Evolutionary conservation across 2,113 vertebrate genomes (phyloP).

Genomic region (Rutilus rutilus): DNA sequence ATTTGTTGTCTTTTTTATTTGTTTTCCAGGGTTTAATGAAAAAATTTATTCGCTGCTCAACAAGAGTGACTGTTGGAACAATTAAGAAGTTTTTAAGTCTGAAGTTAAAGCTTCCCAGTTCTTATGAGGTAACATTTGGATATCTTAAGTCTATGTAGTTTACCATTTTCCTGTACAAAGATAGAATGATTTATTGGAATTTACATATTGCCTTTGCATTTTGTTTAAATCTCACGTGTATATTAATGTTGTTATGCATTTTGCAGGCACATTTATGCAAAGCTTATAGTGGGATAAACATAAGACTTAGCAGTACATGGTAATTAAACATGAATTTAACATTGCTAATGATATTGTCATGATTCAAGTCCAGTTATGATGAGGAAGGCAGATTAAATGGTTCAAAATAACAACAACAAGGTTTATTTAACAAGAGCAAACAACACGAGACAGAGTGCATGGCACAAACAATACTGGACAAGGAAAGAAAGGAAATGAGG

Average conservation of each 20-base stretch:
- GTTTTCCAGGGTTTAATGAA: constrained; percentile 93
- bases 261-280: not conserved
- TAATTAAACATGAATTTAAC: not conserved
- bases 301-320: not conserved
- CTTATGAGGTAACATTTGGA: constrained; percentile 87
- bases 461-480: too few species aligned
- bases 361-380: too few species aligned
- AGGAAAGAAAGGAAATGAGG: too few species aligned
- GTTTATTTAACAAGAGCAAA: too few species aligned
- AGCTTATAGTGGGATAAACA: not conserved
- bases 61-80: constrained; percentile 96
- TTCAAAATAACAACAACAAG: too few species aligned
- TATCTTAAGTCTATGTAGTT: not conserved
- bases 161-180: not conserved
- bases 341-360: too few species aligned
- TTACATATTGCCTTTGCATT: not conserved
- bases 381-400: too few species aligned
- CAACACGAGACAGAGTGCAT: too few species aligned
- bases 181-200: not conserved
- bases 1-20: constrained; percentile 1
- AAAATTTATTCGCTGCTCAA: constrained; percentile 98
- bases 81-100: constrained; percentile 99
- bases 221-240: not conserved
- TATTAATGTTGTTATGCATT: not conserved
- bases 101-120: constrained; percentile 98